Percentiles rank a stretch among this genome's conserved stretches.
Conservation (phyloP, 2,797 vertebrate species). For the Manis crassicaudata region DNA sequence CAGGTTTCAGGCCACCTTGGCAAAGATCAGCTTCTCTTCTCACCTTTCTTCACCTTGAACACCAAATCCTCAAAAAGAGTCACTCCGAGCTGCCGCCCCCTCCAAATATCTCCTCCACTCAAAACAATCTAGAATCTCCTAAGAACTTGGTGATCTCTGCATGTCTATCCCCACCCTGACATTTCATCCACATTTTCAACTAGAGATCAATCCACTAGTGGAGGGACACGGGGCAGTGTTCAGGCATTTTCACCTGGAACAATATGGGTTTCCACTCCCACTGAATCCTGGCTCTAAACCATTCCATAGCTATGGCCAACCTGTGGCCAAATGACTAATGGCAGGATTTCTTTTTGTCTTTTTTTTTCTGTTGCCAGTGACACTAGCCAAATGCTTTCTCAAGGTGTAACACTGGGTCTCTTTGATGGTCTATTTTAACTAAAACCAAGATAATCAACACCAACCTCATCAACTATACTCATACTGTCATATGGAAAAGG, state of each 20-base stretch:
- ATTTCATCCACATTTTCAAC: not conserved
- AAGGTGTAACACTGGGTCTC: not conserved
- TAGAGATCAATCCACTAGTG: not conserved
- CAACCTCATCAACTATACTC: not conserved
- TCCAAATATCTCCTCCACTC: not conserved
- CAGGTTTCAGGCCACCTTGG: not conserved
- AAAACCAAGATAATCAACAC: constrained; percentile 39
- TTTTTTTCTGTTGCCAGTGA: not conserved
- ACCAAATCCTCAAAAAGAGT: not conserved
- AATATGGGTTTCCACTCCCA: not conserved
- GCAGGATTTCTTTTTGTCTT: not conserved
- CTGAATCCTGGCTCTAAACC: not conserved
- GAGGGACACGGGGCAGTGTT: not conserved
- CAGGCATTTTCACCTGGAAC: not conserved
- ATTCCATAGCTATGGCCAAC: rapidly evolving
- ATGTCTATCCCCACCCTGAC: not conserved
- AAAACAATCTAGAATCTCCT: not conserved
- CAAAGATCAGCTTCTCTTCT: not conserved
- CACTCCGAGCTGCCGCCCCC: not conserved
- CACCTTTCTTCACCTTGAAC: not conserved
- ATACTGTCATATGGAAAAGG: not conserved
- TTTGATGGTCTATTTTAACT: not conserved
- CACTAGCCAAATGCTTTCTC: not conserved
- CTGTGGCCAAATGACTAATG: not conserved
- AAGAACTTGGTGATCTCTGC: not conserved